A percentile compares a stretch with the other conserved stretches of the same genome.
These are phyloP conservation scores for Cassiopea andromeda DNA, from an alignment of 30 jellyfish, hydroid and myxozoan species.

Conservation along the genomic window DNA sequence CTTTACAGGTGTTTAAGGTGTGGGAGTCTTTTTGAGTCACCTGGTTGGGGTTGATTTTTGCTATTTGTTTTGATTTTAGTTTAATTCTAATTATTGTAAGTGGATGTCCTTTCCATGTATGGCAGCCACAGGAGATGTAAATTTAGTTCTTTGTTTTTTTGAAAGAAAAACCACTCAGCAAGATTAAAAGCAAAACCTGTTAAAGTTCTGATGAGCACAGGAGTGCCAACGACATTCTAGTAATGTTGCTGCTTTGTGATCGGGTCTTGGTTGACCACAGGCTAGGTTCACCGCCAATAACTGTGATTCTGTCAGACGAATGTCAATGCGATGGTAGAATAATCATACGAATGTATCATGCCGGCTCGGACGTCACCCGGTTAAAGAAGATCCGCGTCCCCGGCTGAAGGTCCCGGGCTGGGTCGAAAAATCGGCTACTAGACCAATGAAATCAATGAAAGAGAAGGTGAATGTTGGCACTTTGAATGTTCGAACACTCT, in stretches of 20 bases:
- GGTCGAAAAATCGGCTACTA: not conserved
- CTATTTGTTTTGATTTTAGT: no score
- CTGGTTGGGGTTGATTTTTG: no score
- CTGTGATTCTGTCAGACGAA: not conserved
- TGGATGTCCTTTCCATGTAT: no score
- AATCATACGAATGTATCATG: not conserved
- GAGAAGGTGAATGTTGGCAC: not conserved
- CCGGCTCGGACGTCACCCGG: not conserved
- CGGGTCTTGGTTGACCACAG: not conserved
- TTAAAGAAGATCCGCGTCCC: not conserved
- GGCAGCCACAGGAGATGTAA: no score
- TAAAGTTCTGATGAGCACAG: not conserved
- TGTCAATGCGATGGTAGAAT: not conserved
- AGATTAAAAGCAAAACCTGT: not conserved
- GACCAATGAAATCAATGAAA: not conserved
- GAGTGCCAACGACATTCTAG: not conserved
- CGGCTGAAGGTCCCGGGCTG: not conserved
- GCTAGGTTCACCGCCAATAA: not conserved
- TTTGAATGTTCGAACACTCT: slow-evolving; percentile 4
- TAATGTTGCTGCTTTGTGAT: not conserved
- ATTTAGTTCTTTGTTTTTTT: no score
- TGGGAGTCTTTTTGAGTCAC: no score
- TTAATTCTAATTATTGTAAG: no score
- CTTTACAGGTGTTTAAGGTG: no score
- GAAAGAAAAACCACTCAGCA: no score